Base-by-base conservation (phyloP, 2,888 invertebrate species). In the Bimastos eiseni region DNA sequence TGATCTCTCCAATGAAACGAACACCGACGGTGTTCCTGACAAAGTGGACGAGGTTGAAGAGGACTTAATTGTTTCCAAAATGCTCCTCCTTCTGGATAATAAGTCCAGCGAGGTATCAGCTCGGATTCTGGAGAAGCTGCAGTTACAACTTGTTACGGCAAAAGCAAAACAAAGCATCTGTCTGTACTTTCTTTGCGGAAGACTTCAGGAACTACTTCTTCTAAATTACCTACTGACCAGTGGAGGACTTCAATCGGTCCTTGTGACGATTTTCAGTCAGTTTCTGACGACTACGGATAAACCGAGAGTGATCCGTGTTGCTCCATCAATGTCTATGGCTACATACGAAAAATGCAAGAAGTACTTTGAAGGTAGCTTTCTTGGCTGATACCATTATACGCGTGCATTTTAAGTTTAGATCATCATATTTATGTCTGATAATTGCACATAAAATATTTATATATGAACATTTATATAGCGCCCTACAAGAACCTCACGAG, bases 181-280 rank as follows among this genome's bases (percentile, higher is more conserved):
- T 86, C 17, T 86, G 86, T 86, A 86, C 86, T 86, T 86, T 86
- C 86, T 86, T 37, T 86, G 86, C 86, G 36, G 36, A 24, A 86
- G 19, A 34, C 86, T 86, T 24, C 37, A 34, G 19, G 86, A 86
- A 0, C 19, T 86, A 0, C n/a, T 24, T 19, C 86, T 86, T 21
- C 86, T 86, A 8, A 34, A 86, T 37, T 24, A 86, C 37, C 86
- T 86, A 8, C 86, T 86, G 36, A 86, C 0, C 36, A 86, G 36
- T 37, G 86, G 86, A 34, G 24, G 36, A 86, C 86, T 86, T 36
- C 34, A 86, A 33, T 36, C 86, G 34, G 36, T 5, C 36, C 1
- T 36, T 33, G 86, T 36, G 37, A 86, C 34, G 36, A 34, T 86
- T 34, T 86, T 86, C 34, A 86, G 37, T 37, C 86, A 86, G 33